Percentiles rank a stretch among this genome's conserved stretches.
Evolutionary conservation across 2,113 vertebrate genomes (phyloP).

Genomic region (Pseudorectes ferrugineus): DNA sequence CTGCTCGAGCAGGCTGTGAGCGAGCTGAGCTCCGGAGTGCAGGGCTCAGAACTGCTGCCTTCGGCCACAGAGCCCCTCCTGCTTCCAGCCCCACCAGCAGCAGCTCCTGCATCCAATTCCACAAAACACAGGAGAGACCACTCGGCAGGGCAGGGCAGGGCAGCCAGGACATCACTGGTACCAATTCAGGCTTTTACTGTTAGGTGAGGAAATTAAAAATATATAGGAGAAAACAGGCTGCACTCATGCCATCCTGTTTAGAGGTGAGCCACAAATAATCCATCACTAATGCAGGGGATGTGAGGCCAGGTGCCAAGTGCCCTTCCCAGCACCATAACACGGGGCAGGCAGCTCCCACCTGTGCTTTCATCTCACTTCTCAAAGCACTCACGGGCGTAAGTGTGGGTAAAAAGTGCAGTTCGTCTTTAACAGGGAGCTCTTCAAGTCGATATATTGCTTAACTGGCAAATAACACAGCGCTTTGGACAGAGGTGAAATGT

Average conservation of each 20-base stretch:
- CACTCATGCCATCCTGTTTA: background rate
- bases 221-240: background rate
- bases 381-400: accelerated
- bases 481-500: slow-evolving; percentile 35
- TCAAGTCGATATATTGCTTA: slow-evolving; percentile 22
- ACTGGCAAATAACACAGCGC: slow-evolving; percentile 21
- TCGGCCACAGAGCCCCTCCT: background rate
- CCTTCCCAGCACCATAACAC: background rate
- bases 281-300: background rate
- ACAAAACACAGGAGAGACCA: background rate
- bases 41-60: background rate
- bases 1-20: background rate
- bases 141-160: background rate
- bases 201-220: background rate
- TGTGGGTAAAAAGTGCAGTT: background rate
- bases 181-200: background rate
- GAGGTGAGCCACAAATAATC: background rate
- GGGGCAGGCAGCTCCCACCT: background rate
- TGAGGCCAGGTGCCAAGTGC: background rate
- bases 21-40: background rate
- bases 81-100: accelerated
- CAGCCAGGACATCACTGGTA: background rate
- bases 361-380: background rate
- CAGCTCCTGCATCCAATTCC: background rate
- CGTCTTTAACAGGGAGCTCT: background rate